Evolutionary conservation across 2,113 vertebrate species (phyloP), one percentile per base, ranked within the genome.

Genomic region (Thamnophis sirtalis): DNA sequence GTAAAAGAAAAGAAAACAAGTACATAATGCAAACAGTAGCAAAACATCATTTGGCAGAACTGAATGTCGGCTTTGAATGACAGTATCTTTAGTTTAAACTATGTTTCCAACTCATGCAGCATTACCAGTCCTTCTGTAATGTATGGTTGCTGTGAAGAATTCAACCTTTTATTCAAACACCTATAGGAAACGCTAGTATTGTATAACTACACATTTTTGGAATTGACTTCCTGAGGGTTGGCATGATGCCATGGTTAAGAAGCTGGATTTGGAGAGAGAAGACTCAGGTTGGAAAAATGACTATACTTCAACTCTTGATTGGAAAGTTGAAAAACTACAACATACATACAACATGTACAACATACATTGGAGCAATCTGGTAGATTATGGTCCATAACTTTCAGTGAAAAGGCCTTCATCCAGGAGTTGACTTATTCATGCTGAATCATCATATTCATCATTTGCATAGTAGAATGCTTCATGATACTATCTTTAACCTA

Each of bases 41-140:
- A 50, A 50, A 33, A 50, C 9, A 26, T 48, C 21, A 33, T 80
- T n/a, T 11, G 53, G 51, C 48, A 33, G n/a, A 88, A 21, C 17
- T 38, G 17, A 80, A 80, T 0, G 28, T 3, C 0, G 0, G 43
- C 38, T 22, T 6, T 24, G 88, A 94, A 90, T 56, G 51, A 11
- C 63, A 87, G 51, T 89, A 88, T 22, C n/a, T 93, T 91, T 91
- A 22, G 68, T 48, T 28, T 91, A 89, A 93, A 86, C 43, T 21
- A 28, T 0, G 48, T 22, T 89, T 89, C 84, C 88, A 9, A 92
- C 80, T 21, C 43, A 3, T 51, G 24, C 8, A 88, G 38, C 5
- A 58, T 91, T 88, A 92, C 9, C 92, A 73, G 33, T 48, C 6
- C 56, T 48, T 28, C 51, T 91, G 3, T 86, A 87, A 58, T 85